These are phyloP conservation scores for Daubentonia madagascariensis DNA, from an alignment of 2,113 vertebrate genomes.

Conservation along the genomic window DNA sequence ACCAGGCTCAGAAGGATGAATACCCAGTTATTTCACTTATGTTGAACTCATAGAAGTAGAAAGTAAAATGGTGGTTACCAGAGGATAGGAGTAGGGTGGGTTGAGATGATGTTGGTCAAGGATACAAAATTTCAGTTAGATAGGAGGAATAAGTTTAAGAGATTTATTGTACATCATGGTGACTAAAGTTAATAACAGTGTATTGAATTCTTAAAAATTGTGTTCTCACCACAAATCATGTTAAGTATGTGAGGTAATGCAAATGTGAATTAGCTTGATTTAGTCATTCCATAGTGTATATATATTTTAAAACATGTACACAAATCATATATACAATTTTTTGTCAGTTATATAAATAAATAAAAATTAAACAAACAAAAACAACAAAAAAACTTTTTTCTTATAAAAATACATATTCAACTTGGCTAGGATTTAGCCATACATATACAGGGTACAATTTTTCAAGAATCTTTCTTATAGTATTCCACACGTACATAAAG, in stretches of 20 bases:
- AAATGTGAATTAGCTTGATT: background rate
- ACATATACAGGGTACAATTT: background rate
- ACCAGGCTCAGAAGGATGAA: too few relatives aligned
- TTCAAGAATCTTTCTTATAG: background rate
- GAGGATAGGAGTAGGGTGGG: too few relatives aligned
- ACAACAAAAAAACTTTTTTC: background rate
- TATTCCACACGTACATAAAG: background rate
- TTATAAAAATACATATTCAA: background rate
- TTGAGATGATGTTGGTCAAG: background rate
- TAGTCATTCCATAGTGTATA: background rate
- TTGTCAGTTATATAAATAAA: background rate
- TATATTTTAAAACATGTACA: background rate
- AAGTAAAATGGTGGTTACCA: too few relatives aligned
- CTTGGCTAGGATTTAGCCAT: background rate
- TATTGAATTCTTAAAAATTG: background rate
- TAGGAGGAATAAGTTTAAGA: background rate
- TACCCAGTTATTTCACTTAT: too few relatives aligned
- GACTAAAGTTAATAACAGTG: background rate
- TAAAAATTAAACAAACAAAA: background rate
- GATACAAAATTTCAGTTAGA: background rate
- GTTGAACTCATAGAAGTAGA: too few relatives aligned
- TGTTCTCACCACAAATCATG: background rate
- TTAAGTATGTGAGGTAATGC: background rate
- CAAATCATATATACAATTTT: background rate
- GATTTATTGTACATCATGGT: background rate